A percentile compares a stretch with the other conserved stretches of the same genome.
Evolutionary conservation across 2,888 invertebrate species (phyloP).

Genomic region (Tholera decimalis): DNA sequence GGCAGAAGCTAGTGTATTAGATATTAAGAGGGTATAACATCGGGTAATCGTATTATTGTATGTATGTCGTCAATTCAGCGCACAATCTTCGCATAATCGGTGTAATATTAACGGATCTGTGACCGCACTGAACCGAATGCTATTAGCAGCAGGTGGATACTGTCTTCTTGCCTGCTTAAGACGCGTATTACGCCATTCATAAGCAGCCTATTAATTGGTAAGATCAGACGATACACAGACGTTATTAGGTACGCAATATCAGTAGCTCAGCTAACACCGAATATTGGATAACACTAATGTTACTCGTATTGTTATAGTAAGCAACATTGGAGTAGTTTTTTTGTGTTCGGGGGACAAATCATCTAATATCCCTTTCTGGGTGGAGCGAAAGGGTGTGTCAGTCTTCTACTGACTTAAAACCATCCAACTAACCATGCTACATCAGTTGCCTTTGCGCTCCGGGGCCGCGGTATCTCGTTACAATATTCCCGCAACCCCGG

Average conservation of each 20-base stretch:
- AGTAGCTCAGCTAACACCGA: not conserved
- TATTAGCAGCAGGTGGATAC: constrained; percentile 7
- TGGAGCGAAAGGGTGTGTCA: too few relatives aligned
- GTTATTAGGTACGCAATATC: not conserved
- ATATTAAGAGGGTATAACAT: constrained; percentile 1
- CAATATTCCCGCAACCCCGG: too few relatives aligned
- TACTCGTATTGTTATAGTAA: too few relatives aligned
- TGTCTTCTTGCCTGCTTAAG: not conserved
- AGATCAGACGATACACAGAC: not conserved
- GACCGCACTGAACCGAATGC: not conserved
- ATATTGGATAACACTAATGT: not conserved
- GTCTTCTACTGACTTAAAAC: too few relatives aligned
- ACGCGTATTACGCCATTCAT: not conserved
- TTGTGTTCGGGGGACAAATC: too few relatives aligned
- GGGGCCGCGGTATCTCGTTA: too few relatives aligned
- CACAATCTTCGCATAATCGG: constrained; percentile 1
- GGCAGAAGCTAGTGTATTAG: too few relatives aligned
- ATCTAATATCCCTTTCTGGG: too few relatives aligned
- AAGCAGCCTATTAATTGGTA: constrained; percentile 7
- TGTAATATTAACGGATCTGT: constrained; percentile 17
- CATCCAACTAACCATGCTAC: too few relatives aligned
- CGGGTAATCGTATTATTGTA: not conserved
- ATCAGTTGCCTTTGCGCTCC: too few relatives aligned
- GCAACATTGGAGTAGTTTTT: too few relatives aligned
- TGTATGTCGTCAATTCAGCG: not conserved